Evolutionary conservation across 2,888 invertebrate genomes (phyloP).

Genomic region (Cheilosia variabilis): DNA sequence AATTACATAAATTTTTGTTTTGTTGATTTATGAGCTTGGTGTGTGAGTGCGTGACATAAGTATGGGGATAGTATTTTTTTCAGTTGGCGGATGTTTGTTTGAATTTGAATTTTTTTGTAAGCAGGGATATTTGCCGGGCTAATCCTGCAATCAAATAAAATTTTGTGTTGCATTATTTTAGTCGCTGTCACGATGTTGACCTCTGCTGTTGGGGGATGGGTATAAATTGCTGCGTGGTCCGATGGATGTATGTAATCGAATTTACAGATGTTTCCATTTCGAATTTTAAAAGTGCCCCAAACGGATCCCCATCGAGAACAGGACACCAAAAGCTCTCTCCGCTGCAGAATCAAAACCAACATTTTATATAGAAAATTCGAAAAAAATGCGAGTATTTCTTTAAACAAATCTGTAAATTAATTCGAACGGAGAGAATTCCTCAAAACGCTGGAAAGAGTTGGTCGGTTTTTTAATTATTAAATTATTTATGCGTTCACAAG

Average conservation of each 20-base stretch:
- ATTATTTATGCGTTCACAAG: constrained; percentile 56
- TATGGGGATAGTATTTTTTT: constrained; percentile 30
- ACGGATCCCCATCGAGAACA: too few relatives aligned
- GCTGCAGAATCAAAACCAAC: too few relatives aligned
- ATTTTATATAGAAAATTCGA: background rate
- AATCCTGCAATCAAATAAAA: constrained; percentile 74
- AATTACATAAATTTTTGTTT: constrained; percentile 65
- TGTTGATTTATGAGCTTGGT: constrained; percentile 75
- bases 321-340: too few relatives aligned
- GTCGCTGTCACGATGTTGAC: constrained; percentile 1
- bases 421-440: background rate
- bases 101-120: constrained; percentile 25
- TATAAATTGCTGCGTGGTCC: background rate
- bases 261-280: background rate
- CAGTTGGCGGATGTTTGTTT: constrained; percentile 43
- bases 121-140: constrained; percentile 57
- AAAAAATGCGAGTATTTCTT: background rate
- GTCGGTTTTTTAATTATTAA: constrained; percentile 25
- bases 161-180: constrained; percentile 65
- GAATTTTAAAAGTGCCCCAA: too few relatives aligned
- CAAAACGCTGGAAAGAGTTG: background rate
- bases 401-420: constrained; percentile 21
- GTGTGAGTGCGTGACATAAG: constrained; percentile 24
- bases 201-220: background rate
- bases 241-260: constrained; percentile 42